Percentiles rank a stretch among this genome's conserved stretches.
These are phyloP conservation scores for Mellilla xanthometata DNA, from an alignment of 2,888 invertebrate genomes.

Conservation along the genomic window DNA sequence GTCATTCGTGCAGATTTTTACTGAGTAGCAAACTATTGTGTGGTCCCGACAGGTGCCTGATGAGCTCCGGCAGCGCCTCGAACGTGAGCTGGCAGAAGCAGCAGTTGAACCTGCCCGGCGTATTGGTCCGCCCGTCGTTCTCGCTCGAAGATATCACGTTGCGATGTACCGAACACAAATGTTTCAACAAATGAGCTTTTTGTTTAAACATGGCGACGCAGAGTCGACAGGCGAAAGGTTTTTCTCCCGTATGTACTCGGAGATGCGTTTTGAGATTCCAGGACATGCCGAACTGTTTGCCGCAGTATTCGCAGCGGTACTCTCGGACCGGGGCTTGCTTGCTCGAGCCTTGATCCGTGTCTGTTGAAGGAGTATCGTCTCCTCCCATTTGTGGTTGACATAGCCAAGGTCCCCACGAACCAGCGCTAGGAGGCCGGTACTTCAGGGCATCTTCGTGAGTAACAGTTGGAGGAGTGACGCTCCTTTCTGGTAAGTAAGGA, in stretches of 20 bases:
- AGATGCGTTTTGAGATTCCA: constrained; percentile 96
- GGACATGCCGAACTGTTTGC: constrained; percentile 95
- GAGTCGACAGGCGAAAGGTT: constrained; percentile 93
- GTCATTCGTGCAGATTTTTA: constrained; percentile 92
- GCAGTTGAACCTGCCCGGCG: constrained; percentile 89
- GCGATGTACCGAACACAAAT: constrained; percentile 94
- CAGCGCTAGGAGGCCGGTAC: constrained; percentile 87
- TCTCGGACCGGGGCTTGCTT: constrained; percentile 88
- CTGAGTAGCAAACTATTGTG: constrained; percentile 94
- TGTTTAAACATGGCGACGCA: constrained; percentile 97
- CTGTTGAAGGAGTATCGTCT: constrained; percentile 69
- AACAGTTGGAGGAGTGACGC: constrained; percentile 83
- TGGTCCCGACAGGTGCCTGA: constrained; percentile 93
- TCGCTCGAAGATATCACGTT: constrained; percentile 93
- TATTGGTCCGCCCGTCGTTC: constrained; percentile 85
- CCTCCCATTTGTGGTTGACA: constrained; percentile 85
- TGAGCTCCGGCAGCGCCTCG: constrained; percentile 92
- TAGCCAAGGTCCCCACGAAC: constrained; percentile 87
- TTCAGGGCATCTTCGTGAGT: constrained; percentile 83
- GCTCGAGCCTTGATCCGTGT: constrained; percentile 80
- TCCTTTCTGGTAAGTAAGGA: constrained; percentile 85
- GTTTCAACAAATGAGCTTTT: constrained; percentile 93
- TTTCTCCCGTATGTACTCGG: constrained; percentile 94
- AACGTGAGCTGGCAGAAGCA: constrained; percentile 94
- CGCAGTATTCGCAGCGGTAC: constrained; percentile 94